Base-by-base conservation (phyloP, 2,797 vertebrate species). In the Anolis apletophallus region DNA sequence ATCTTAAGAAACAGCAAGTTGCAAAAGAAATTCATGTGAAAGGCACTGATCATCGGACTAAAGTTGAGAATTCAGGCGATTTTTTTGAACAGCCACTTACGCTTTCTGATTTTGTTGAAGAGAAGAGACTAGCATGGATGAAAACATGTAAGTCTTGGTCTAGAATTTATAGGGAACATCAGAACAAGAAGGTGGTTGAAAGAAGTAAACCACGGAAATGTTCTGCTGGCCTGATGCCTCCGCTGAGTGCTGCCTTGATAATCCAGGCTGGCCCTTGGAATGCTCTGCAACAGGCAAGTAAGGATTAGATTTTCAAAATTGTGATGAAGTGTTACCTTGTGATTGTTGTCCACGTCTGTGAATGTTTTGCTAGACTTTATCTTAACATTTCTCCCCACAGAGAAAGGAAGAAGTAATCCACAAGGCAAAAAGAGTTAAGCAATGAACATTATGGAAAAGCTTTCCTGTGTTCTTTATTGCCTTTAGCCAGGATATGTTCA, bases 41-140 rank as follows among this genome's bases (percentile, higher is more conserved):
- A 83, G 59, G 81, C 50, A 14, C 16, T 79, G 71, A 82, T n/a
- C n/a, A 16, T 5, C 75, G 59, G 80, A 7, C 83, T 57, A 79
- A 64, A 81, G 64, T 16, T 86, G 85, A 88, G 16, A 72, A 23
- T 73, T 26, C 1, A 2, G 5, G 72, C 59, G 52, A 87, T 50
- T 67, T 2, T 85, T 91, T 75, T 67, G 23, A 17, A 40, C 88
- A 82, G 69, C 11, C 84, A 67, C 3, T 61, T 76, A 6, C 71
- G 80, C 90, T 97, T 91, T 90, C 94, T 13, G 95, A 96, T 78
- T 85, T 80, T 88, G 90, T 96, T 55, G 97, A 99, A 92, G 94
- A 96, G 80, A 99, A 96, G 92, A 97, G 97, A 88, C 88, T 97
- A 91, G 89, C 90, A 1, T 99, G 98, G 98, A 97, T 98, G 95